These are phyloP conservation scores for Apotomis turbidana DNA, from an alignment of 2,888 invertebrate species.

Conservation along the genomic window DNA sequence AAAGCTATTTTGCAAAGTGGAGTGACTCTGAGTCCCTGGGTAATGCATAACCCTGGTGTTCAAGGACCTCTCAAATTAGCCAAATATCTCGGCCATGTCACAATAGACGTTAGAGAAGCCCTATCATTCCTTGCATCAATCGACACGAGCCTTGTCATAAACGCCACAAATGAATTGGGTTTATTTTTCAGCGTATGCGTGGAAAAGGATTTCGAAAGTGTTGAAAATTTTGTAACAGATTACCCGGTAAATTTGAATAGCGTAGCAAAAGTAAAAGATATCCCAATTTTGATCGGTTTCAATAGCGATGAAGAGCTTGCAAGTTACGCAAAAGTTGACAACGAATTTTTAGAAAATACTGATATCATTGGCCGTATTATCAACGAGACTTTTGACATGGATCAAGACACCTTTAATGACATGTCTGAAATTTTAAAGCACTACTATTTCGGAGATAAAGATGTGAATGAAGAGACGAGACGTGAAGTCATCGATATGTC, in stretches of 20 bases:
- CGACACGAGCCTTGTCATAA: conserved; percentile 25
- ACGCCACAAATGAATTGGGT: conserved; percentile 13
- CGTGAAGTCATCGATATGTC: conserved; percentile 53
- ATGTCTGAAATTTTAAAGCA: conserved; percentile 46
- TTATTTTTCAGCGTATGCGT: conserved; percentile 22
- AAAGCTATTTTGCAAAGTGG: conserved; percentile 41
- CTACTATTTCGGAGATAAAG: conserved; percentile 50
- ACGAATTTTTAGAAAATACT: conserved; percentile 11
- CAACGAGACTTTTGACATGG: conserved; percentile 40
- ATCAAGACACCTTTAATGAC: conserved; percentile 44
- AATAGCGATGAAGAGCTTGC: conserved; percentile 23
- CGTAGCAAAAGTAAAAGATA: conserved; percentile 13
- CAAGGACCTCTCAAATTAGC: conserved; percentile 28
- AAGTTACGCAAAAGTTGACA: background rate
- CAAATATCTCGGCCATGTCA: conserved; percentile 14
- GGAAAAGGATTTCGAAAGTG: conserved; percentile 2
- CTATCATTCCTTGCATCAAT: conserved; percentile 22
- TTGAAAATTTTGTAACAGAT: conserved; percentile 13
- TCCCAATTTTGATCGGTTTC: conserved; percentile 27
- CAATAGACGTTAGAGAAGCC: conserved; percentile 13
- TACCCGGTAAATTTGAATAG: conserved; percentile 20
- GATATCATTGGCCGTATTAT: conserved; percentile 17
- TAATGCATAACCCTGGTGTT: background rate
- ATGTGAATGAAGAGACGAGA: conserved; percentile 47
- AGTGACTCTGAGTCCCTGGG: conserved; percentile 1